phyloP scores from a whole-genome alignment of 1,140 invertebrate species.

The Trypoxylus dichotomus region DNA sequence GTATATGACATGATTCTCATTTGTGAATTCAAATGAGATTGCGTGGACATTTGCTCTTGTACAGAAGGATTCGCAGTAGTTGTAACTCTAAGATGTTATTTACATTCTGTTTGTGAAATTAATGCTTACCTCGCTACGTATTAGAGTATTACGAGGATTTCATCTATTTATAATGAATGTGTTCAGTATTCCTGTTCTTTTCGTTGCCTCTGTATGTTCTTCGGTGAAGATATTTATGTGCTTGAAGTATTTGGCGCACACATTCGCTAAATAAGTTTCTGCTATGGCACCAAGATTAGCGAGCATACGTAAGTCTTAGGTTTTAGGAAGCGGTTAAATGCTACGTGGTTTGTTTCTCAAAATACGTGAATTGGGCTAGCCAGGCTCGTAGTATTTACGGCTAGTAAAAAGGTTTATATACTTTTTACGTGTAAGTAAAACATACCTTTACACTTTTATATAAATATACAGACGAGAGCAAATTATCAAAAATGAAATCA shows the following conservation, averaged over 20 bases:
- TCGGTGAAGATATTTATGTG: background rate
- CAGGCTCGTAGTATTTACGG: background rate
- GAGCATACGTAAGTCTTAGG: background rate
- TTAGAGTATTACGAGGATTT: too few relatives aligned
- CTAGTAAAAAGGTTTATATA: background rate
- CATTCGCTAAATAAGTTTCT: background rate
- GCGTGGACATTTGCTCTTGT: background rate
- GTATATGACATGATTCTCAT: too few relatives aligned
- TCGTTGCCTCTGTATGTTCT: background rate
- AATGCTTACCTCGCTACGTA: too few relatives aligned
- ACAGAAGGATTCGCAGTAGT: background rate
- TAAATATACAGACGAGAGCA: too few relatives aligned
- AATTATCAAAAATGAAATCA: too few relatives aligned
- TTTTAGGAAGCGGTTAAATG: conserved; percentile 1
- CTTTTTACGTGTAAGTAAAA: too few relatives aligned
- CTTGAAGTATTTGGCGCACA: background rate
- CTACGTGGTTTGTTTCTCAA: background rate
- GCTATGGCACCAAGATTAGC: too few relatives aligned
- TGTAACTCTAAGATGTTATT: background rate
- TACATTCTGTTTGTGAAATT: background rate
- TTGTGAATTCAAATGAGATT: too few relatives aligned
- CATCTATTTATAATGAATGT: background rate
- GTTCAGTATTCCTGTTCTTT: background rate
- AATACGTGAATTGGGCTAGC: background rate
- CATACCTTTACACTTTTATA: too few relatives aligned